Conservation (phyloP, 1,140 invertebrate genomes). For the Ptiloglossa arizonensis region DNA sequence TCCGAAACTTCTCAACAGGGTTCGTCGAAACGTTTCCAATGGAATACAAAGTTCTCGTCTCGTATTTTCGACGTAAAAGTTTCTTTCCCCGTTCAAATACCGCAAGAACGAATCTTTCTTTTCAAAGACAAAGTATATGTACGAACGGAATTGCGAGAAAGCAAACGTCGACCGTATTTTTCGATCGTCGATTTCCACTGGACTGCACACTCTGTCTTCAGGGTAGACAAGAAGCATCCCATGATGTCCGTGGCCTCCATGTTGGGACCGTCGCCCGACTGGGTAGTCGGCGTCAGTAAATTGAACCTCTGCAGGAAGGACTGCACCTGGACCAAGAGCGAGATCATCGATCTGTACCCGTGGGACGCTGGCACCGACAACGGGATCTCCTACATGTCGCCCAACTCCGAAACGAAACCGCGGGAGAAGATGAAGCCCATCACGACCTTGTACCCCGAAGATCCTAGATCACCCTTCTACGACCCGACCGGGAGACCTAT, state of each 20-base stretch:
- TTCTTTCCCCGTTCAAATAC: too few species aligned
- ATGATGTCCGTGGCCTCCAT: constrained; percentile 96
- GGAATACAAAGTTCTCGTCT: too few species aligned
- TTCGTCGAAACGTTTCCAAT: too few species aligned
- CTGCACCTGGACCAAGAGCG: constrained; percentile 92
- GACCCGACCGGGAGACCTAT: constrained; percentile 88
- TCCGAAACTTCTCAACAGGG: too few species aligned
- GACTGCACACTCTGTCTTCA: constrained; percentile 54
- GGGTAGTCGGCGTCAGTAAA: constrained; percentile 95
- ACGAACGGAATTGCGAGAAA: too few species aligned
- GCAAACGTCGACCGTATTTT: too few species aligned
- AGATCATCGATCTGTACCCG: constrained; percentile 93
- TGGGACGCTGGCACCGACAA: constrained; percentile 97
- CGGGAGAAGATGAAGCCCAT: constrained; percentile 94
- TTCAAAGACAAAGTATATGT: too few species aligned
- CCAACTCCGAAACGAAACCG: constrained; percentile 92
- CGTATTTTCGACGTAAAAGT: too few species aligned
- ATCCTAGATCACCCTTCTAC: constrained; percentile 95
- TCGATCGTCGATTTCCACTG: too few species aligned
- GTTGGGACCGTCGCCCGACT: constrained; percentile 97
- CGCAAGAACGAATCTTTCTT: too few species aligned
- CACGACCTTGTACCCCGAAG: constrained; percentile 92
- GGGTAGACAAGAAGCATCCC: constrained; percentile 93
- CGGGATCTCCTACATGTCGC: constrained; percentile 95
- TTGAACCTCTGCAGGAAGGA: constrained; percentile 93